Base-by-base conservation (phyloP, 2,797 vertebrate genomes). In the Tapirus indicus region DNA sequence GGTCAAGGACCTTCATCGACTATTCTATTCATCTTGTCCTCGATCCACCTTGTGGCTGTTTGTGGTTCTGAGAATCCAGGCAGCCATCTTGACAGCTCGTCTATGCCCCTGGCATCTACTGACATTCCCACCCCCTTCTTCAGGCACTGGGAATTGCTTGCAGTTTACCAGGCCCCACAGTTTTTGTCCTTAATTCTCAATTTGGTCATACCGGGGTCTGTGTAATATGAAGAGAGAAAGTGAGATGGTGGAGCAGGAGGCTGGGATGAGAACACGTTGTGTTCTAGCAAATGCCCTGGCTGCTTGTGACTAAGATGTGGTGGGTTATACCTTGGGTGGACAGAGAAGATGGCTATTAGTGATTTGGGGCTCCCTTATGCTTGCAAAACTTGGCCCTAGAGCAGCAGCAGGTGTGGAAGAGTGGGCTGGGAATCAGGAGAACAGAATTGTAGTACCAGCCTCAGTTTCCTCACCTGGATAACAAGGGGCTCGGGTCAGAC, bases 1-100 rank as follows among this genome's bases (percentile, higher is more conserved):
- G 91, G 78, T 79, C 92, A 58, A 83, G 95, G 90, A 68, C 41
- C 82, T 91, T 92, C 54, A 27, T 38, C 0, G 21, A 27, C 38
- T 13, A 13, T 27, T 72, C 74, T 58, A 4, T 92, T 74, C 90
- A 47, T 91, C 72, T 69, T 86, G 90, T 86, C 72, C 85, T 95
- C 1, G 1, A 25, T 66, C 72, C 20, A 35, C 79, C 74, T 54
- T 2, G 0, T 17, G 35, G 90, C 52, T 75, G 7, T 17, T 27
- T 80, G 44, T 69, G 91, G 54, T 58, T 92, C 91, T 47, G 56
- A 69, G 90, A 84, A 62, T 41, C 35, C 6, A 44, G 62, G 69
- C 72, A 54, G 78, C 0, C 0, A 11, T 71, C 60, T 35, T 0
- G 3, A 32, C 23, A 14, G 20, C 27, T 27, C 6, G 0, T 69